A percentile compares a stretch with the other conserved stretches of the same genome.
These are phyloP conservation scores for Mythimna pallens DNA, from an alignment of 2,888 invertebrate genomes.

Conservation along the genomic window DNA sequence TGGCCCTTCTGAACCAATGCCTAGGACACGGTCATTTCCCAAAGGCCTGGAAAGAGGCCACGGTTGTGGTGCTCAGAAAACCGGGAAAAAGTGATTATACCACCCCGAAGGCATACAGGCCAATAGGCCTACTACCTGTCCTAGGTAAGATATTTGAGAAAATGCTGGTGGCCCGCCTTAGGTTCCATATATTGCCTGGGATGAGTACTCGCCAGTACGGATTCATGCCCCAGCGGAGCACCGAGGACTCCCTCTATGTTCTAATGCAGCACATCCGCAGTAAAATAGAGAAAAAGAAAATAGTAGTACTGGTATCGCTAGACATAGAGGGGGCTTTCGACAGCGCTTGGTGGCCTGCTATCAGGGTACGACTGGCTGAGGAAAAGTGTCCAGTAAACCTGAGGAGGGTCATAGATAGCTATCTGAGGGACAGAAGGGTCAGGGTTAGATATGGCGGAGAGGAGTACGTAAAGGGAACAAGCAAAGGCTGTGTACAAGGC, in stretches of 20 bases:
- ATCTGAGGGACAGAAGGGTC: slow-evolving; percentile 21
- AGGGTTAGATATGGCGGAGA: slow-evolving; percentile 16
- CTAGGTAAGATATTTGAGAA: slow-evolving; percentile 10
- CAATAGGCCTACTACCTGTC: slow-evolving; percentile 18
- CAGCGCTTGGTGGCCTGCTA: slow-evolving; percentile 21
- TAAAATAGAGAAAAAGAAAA: background rate
- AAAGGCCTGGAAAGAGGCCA: slow-evolving; percentile 22
- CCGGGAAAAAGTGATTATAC: background rate
- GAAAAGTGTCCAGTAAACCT: slow-evolving; percentile 3
- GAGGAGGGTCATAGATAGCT: slow-evolving; percentile 2
- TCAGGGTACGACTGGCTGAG: slow-evolving; percentile 16
- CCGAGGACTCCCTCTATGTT: slow-evolving; percentile 17
- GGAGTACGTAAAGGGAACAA: background rate
- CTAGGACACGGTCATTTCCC: slow-evolving; percentile 7
- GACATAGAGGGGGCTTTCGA: slow-evolving; percentile 26
- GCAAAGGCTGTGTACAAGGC: background rate
- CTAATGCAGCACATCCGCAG: background rate
- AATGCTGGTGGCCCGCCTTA: background rate
- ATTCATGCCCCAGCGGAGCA: background rate
- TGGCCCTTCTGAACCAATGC: slow-evolving; percentile 9
- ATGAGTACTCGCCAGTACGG: too few relatives aligned
- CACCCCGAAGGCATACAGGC: slow-evolving; percentile 4
- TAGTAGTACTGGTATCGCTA: background rate
- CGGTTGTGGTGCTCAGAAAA: slow-evolving; percentile 12
- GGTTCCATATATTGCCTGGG: background rate